A percentile compares a stretch with the other conserved stretches of the same genome.
Evolutionary conservation across 92 coral and sea anemone genomes (phyloP).

Genomic region (Galaxea fascicularis): DNA sequence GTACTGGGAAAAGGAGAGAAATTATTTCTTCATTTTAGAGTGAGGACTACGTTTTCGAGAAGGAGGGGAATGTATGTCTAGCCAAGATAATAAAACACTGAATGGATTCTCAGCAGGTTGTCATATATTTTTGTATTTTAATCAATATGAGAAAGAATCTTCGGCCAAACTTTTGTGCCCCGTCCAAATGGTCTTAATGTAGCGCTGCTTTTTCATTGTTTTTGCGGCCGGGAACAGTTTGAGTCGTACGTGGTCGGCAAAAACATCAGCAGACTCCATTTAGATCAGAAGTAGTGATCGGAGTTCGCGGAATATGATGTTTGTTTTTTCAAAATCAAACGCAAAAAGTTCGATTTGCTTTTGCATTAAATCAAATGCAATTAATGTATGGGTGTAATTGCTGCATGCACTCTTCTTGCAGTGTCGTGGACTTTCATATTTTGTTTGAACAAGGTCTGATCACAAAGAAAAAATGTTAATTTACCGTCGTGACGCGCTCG

Average conservation of each 20-base stretch:
- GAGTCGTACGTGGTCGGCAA: neutral
- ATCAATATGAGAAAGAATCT: neutral
- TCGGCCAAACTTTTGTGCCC: neutral
- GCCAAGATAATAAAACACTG: neutral
- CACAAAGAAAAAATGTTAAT: neutral
- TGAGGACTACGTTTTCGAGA: neutral
- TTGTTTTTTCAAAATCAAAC: neutral
- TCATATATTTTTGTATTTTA: conserved; percentile 9
- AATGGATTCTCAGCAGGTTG: conserved; percentile 17
- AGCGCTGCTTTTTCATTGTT: conserved; percentile 1
- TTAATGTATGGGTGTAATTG: too few species aligned
- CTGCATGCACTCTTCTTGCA: neutral
- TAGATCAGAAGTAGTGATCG: neutral
- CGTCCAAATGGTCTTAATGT: neutral
- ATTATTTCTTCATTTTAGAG: neutral
- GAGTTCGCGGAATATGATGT: neutral
- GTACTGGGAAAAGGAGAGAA: neutral
- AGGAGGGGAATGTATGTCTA: neutral
- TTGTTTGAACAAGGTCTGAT: neutral
- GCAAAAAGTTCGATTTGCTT: neutral
- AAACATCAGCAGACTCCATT: neutral
- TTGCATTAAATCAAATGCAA: neutral
- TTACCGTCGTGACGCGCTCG: neutral
- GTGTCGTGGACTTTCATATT: neutral
- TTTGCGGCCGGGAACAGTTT: conserved; percentile 4